Evolutionary conservation across 2,888 invertebrate genomes (phyloP).

Genomic region (Brassicogethes aeneus): DNA sequence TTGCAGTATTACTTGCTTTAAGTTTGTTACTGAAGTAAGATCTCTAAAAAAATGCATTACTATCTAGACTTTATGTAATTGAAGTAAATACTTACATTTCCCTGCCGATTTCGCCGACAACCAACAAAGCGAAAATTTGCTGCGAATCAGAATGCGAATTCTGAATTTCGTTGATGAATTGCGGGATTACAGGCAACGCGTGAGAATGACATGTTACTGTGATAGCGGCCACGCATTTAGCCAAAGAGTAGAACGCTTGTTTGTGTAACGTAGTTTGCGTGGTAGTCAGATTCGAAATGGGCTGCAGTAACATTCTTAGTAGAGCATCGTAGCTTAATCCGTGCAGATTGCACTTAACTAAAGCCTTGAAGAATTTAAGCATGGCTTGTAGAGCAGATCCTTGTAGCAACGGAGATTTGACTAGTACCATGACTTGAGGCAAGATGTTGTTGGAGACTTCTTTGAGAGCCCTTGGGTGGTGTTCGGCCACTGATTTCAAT

Average conservation of each 20-base stretch:
- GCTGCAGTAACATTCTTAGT: slow-evolving; percentile 65
- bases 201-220: slow-evolving; percentile 62
- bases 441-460: slow-evolving; percentile 66
- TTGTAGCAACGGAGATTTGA: slow-evolving; percentile 87
- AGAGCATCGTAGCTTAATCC: slow-evolving; percentile 71
- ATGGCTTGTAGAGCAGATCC: slow-evolving; percentile 87
- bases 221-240: slow-evolving; percentile 92
- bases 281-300: slow-evolving; percentile 34
- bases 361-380: slow-evolving; percentile 85
- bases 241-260: slow-evolving; percentile 88
- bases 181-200: slow-evolving; percentile 52
- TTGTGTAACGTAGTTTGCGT: slow-evolving; percentile 43
- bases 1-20: slow-evolving; percentile 71
- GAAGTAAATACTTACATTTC: slow-evolving; percentile 76
- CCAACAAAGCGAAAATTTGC: slow-evolving; percentile 85
- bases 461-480: slow-evolving; percentile 70
- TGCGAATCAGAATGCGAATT: slow-evolving; percentile 66
- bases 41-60: too few species aligned
- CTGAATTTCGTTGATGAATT: slow-evolving; percentile 64
- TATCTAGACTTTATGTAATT: too few species aligned
- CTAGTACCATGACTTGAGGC: slow-evolving; percentile 76
- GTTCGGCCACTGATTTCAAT: slow-evolving; percentile 70
- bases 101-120: slow-evolving; percentile 95
- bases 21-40: slow-evolving; percentile 62
- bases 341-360: slow-evolving; percentile 72